Conservation (phyloP, 1,140 invertebrate species). For the Cecropterus lyciades region DNA sequence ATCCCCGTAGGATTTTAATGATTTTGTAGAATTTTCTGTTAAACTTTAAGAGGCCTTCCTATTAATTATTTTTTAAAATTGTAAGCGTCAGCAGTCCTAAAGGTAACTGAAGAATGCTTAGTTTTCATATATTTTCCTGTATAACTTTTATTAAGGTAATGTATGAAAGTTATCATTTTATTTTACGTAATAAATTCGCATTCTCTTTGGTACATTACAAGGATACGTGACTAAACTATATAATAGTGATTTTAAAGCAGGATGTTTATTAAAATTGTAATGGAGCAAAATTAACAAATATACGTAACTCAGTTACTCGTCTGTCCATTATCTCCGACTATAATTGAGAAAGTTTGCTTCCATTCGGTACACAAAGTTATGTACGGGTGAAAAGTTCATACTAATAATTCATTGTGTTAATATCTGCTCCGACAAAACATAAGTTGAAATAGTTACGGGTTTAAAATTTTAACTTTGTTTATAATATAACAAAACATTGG, state of each 20-base stretch:
- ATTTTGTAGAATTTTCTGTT: no score
- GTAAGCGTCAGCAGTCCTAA: no score
- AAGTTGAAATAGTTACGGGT: constrained; percentile 8
- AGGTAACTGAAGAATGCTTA: no score
- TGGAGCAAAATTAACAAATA: constrained; percentile 17
- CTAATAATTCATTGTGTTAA: constrained; percentile 25
- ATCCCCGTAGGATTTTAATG: no score
- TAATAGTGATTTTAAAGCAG: background rate
- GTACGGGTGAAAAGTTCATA: constrained; percentile 27
- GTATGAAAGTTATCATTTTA: no score
- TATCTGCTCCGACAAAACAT: constrained; percentile 19
- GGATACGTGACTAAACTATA: background rate
- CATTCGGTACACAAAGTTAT: constrained; percentile 30
- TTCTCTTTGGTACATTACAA: no score
- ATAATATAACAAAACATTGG: background rate
- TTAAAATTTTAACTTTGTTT: constrained; percentile 24
- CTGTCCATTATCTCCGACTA: constrained; percentile 26
- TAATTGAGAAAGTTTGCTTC: constrained; percentile 32
- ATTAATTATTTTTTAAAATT: no score
- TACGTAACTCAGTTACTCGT: constrained; percentile 17
- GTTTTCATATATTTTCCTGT: no score
- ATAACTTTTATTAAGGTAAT: no score
- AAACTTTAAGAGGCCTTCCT: no score
- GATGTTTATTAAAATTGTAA: constrained; percentile 17
- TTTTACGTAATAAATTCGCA: no score